Percentiles rank a stretch among this genome's conserved stretches.
Evolutionary conservation across 92 coral and sea anemone genomes (phyloP).

Genomic region (Palythoa heliodiscus): DNA sequence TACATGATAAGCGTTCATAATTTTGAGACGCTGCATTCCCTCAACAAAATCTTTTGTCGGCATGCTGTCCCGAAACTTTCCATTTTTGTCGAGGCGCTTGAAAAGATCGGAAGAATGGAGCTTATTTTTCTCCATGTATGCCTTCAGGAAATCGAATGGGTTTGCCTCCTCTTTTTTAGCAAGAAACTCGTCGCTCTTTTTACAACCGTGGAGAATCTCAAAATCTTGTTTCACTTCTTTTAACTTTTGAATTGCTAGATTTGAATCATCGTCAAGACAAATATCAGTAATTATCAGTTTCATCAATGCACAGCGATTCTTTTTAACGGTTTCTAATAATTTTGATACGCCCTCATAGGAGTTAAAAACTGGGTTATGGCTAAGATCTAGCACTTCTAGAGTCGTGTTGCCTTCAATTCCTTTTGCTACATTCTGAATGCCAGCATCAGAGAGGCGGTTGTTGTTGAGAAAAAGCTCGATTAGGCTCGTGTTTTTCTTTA

Average conservation of each 20-base stretch:
- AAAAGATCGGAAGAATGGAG: conserved; percentile 84
- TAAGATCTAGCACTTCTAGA: conserved; percentile 63
- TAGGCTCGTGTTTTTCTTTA: conserved; percentile 72
- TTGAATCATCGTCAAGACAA: conserved; percentile 56
- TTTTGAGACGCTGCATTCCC: conserved; percentile 77
- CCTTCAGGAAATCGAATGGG: conserved; percentile 77
- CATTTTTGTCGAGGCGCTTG: conserved; percentile 61
- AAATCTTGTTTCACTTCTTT: conserved; percentile 54
- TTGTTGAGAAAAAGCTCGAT: conserved; percentile 67
- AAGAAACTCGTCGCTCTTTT: conserved; percentile 69
- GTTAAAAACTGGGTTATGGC: conserved; percentile 68
- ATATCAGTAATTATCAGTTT: conserved; percentile 62
- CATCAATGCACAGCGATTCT: conserved; percentile 51
- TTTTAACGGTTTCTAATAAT: conserved; percentile 55
- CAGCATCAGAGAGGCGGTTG: conserved; percentile 75
- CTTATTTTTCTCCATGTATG: conserved; percentile 67
- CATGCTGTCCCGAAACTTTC: conserved; percentile 78
- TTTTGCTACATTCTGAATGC: conserved; percentile 62
- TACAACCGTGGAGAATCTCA: conserved; percentile 71
- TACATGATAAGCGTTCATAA: conserved; percentile 70
- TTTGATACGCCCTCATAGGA: conserved; percentile 54
- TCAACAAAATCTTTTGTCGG: conserved; percentile 70
- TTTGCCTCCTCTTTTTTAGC: conserved; percentile 65
- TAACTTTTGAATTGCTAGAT: conserved; percentile 50
- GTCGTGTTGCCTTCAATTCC: conserved; percentile 68